Evolutionary conservation across 2,797 vertebrate genomes (phyloP).

Genomic region (Heliangelus exortis): DNA sequence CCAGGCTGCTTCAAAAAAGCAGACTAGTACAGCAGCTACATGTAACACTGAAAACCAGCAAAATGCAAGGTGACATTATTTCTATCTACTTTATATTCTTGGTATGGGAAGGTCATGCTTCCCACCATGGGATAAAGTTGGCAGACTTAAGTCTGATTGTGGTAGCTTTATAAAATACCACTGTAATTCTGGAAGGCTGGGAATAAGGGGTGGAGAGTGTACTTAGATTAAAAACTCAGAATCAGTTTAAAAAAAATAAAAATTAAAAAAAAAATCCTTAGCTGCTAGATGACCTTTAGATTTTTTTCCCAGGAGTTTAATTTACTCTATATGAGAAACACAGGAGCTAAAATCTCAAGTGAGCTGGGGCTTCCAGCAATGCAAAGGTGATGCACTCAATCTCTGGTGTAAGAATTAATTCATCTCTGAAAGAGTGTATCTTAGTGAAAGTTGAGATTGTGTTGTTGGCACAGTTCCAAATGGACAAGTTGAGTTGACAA

Average conservation of each 20-base stretch:
- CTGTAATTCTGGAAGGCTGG: neutral
- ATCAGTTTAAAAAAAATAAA: slow-evolving; percentile 2
- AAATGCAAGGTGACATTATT: neutral
- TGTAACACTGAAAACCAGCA: neutral
- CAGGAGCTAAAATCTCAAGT: slow-evolving; percentile 51
- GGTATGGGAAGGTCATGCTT: neutral
- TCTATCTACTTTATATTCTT: neutral
- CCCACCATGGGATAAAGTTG: neutral
- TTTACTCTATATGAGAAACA: slow-evolving; percentile 40
- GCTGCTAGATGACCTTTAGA: slow-evolving; percentile 42
- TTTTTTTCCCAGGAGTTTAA: slow-evolving; percentile 42
- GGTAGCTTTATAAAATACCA: neutral
- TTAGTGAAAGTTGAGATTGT: slow-evolving; percentile 3
- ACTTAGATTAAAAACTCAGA: neutral
- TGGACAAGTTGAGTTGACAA: neutral
- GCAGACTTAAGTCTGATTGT: neutral
- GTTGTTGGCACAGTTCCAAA: neutral
- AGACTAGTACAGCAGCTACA: neutral
- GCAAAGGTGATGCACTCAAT: slow-evolving; percentile 66
- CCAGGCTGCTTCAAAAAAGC: neutral
- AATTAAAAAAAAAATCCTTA: neutral
- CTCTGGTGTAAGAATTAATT: slow-evolving; percentile 52
- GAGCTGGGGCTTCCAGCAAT: slow-evolving; percentile 20
- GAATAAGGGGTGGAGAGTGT: no score
- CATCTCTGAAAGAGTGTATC: slow-evolving; percentile 28